These are phyloP conservation scores for Mus spicilegus DNA, from an alignment of 2,113 vertebrate genomes.

Conservation along the genomic window DNA sequence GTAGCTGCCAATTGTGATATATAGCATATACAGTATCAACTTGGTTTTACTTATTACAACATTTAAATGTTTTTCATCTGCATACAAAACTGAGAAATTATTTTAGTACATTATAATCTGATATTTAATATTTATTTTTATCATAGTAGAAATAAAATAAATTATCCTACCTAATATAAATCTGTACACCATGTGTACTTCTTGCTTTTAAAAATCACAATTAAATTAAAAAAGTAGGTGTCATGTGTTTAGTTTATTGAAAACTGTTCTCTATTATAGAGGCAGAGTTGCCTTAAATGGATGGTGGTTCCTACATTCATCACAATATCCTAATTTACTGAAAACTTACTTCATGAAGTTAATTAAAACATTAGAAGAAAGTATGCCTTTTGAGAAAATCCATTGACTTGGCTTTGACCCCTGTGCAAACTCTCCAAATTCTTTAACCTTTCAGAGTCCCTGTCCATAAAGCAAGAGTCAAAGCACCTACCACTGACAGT, in stretches of 20 bases:
- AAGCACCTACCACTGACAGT: not conserved
- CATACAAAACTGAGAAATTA: not conserved
- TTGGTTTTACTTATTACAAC: conserved; percentile 20
- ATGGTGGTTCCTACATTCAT: not conserved
- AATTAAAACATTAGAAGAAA: conserved; percentile 3
- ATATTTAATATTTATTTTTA: conserved; percentile 43
- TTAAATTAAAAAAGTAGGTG: conserved; percentile 22
- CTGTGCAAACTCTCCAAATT: not conserved
- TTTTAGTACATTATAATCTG: conserved; percentile 20
- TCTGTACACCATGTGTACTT: not conserved
- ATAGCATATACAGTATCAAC: conserved; percentile 49
- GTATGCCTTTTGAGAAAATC: not conserved
- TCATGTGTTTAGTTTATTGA: not conserved
- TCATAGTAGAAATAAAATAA: not conserved
- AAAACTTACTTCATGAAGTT: not conserved
- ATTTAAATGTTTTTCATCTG: conserved; percentile 31
- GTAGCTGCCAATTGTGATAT: conserved; percentile 46
- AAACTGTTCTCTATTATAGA: conserved; percentile 48
- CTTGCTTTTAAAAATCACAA: conserved; percentile 52
- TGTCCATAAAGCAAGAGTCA: not conserved
- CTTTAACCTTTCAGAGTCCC: conserved; percentile 10
- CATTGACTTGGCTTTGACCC: not conserved
- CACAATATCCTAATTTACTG: conserved; percentile 23
- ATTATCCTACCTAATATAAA: conserved; percentile 34
- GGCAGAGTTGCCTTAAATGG: conserved; percentile 37